Evolutionary conservation across 2,113 vertebrate species (phyloP).

Genomic region (Scopus umbretta): DNA sequence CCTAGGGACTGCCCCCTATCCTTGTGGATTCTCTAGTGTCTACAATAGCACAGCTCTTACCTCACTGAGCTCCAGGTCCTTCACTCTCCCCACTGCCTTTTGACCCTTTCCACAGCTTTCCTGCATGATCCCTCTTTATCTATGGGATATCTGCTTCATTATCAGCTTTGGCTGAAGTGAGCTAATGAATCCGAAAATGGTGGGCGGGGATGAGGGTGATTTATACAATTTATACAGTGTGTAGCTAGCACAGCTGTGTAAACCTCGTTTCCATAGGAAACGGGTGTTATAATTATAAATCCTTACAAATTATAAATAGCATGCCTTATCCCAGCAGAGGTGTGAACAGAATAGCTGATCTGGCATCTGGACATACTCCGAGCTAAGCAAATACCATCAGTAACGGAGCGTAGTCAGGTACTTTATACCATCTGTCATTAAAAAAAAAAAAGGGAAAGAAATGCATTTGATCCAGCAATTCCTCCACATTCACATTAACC

Average conservation of each 20-base stretch:
- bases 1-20: not conserved
- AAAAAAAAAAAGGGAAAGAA: not conserved
- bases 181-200: not conserved
- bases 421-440: not conserved
- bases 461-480: not conserved
- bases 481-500: not conserved
- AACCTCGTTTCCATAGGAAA: conserved; percentile 6
- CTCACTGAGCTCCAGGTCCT: not conserved
- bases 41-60: not conserved
- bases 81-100: not conserved
- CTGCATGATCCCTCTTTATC: not conserved
- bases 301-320: conserved; percentile 25
- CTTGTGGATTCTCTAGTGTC: not conserved
- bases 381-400: not conserved
- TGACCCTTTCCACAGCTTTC: not conserved
- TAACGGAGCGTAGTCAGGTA: not conserved
- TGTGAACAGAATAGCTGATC: conserved; percentile 19
- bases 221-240: not conserved
- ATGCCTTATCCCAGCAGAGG: not conserved
- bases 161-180: not conserved
- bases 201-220: not conserved
- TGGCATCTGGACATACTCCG: not conserved
- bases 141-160: not conserved
- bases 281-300: not conserved
- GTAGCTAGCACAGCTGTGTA: not conserved